Percentiles rank a stretch among this genome's conserved stretches.
Evolutionary conservation across 2,113 vertebrate genomes (phyloP).

Genomic region (Corythoichthys haematopterus): DNA sequence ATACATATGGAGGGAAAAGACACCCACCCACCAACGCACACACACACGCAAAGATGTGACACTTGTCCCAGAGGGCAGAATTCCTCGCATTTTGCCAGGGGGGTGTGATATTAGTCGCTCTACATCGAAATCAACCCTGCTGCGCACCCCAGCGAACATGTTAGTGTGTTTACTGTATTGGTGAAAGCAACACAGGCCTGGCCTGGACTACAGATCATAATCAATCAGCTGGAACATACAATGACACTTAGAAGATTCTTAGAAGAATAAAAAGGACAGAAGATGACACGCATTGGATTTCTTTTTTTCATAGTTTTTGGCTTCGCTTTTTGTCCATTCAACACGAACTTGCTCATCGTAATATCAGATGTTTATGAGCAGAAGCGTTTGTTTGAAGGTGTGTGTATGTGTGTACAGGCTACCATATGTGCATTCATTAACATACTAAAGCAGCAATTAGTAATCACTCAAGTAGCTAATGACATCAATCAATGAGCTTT

Average conservation of each 20-base stretch:
- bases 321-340: not conserved
- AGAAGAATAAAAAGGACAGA: not conserved
- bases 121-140: slow-evolving; percentile 67
- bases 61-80: slow-evolving; percentile 55
- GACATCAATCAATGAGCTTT: slow-evolving; percentile 72
- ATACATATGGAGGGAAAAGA: not conserved
- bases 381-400: not conserved
- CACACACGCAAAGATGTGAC: slow-evolving; percentile 26
- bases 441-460: slow-evolving; percentile 59
- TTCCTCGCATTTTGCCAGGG: slow-evolving; percentile 74
- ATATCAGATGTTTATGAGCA: not conserved
- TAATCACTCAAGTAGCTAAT: slow-evolving; percentile 70
- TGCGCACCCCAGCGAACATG: slow-evolving; percentile 19
- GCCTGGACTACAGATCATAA: slow-evolving; percentile 34
- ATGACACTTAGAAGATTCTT: slow-evolving; percentile 14
- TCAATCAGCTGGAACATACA: slow-evolving; percentile 26
- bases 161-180: slow-evolving; percentile 10
- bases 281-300: not conserved
- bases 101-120: slow-evolving; percentile 75
- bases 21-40: not conserved
- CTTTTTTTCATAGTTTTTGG: not conserved
- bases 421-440: slow-evolving; percentile 35
- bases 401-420: slow-evolving; percentile 12
- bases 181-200: not conserved
- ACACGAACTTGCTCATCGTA: not conserved